phyloP scores from a whole-genome alignment of 1,140 invertebrate species.

The Batillaria attramentaria region DNA sequence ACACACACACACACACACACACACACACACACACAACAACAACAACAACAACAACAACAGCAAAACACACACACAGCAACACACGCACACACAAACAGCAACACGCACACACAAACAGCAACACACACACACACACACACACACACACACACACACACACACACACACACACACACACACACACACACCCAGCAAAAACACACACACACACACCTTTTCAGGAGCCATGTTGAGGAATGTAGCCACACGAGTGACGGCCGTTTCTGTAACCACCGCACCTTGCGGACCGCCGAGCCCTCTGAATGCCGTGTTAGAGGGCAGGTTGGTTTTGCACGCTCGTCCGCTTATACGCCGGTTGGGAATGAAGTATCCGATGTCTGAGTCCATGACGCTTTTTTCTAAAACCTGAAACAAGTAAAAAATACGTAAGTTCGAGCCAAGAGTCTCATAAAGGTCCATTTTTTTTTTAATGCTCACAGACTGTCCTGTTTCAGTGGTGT shows the following conservation, averaged over 20 bases:
- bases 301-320: slow-evolving; percentile 68
- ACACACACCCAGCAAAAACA: no score
- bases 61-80: background rate
- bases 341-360: slow-evolving; percentile 56
- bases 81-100: no score
- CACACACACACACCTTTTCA: slow-evolving; percentile 45
- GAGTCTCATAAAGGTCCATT: no score
- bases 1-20: no score
- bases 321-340: slow-evolving; percentile 67
- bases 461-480: no score
- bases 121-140: no score
- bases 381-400: no score
- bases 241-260: slow-evolving; percentile 59
- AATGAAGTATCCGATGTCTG: slow-evolving; percentile 63
- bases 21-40: no score
- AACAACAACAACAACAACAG: background rate
- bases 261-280: slow-evolving; percentile 61
- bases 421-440: no score
- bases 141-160: background rate
- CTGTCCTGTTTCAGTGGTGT: no score
- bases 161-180: background rate
- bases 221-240: slow-evolving; percentile 44
- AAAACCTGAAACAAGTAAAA: no score
- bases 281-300: slow-evolving; percentile 70
- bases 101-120: no score